Evolutionary conservation across 2,113 vertebrate species (phyloP).

Genomic region (Rhinolophus sinicus): DNA sequence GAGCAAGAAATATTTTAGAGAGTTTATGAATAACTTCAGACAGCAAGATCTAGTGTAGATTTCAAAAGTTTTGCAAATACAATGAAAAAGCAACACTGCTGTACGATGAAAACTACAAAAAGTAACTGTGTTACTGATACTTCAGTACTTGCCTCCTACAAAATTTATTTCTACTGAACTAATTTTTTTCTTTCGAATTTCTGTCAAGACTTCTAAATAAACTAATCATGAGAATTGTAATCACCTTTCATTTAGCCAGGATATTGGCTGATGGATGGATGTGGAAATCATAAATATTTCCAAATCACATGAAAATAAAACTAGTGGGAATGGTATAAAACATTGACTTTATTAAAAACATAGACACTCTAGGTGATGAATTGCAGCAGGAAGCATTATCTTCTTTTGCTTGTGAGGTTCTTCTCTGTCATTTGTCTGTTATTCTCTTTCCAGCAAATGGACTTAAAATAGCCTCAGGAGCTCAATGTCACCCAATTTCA

Average conservation of each 20-base stretch:
- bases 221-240: not conserved
- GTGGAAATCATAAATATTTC: not conserved
- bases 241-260: not conserved
- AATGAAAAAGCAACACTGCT: not conserved
- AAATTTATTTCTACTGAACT: not conserved
- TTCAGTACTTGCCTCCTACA: not conserved
- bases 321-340: not conserved
- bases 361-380: not conserved
- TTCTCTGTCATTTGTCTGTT: not conserved
- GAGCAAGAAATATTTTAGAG: not conserved
- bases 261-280: not conserved
- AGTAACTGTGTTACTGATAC: not conserved
- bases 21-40: not conserved
- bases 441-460: not conserved
- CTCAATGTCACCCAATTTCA: not conserved
- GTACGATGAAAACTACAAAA: not conserved
- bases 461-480: not conserved
- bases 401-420: not conserved
- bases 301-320: not conserved
- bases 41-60: not conserved
- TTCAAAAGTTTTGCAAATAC: not conserved
- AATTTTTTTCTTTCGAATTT: not conserved
- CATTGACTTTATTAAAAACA: slow-evolving; percentile 12
- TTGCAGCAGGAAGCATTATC: not conserved
- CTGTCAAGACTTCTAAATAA: not conserved